Base-by-base conservation (phyloP, 2,888 invertebrate species). In the Molanna angustata region DNA sequence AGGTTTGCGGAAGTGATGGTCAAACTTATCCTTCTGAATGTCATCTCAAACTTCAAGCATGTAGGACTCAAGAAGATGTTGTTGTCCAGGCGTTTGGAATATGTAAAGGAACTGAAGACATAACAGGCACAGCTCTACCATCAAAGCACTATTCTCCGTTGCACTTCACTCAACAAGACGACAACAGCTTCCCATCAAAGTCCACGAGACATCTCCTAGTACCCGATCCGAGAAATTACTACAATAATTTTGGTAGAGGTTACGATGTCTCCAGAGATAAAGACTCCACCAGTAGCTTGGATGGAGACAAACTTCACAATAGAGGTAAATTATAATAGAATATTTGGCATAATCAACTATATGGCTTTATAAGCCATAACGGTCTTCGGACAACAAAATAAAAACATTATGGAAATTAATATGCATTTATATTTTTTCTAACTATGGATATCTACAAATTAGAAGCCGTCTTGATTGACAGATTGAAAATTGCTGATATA, bases 1-100 rank as follows among this genome's bases (percentile, higher is more conserved):
- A 62, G 64, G 71, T 84, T 48, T 84, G 84, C 63, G 84, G 82
- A 33, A 82, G 80, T 61, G 83, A 84, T 63, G 83, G 83, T 45
- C 80, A 81, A 67, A 84, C 84, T 11, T 85, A 85, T 65, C 72
- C 82, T 52, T 86, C 84, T 62, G 84, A 85, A 62, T 89, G 89
- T 65, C 79, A 81, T 61, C 74, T 88, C 60, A 73, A 82, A 49
- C 79, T 83, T 63, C 80, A 85, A 64, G 83, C 86, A 7, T 90
- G 90, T 69, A 77, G 82, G 52, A 71, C 80, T 16, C 69, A 83
- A 62, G 79, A 80, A 63, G 78, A 78, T 64, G 80, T 87, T 54
- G 79, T 80, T 39, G 77, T 85, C 6, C 79, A 80, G 66, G 80
- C 80, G n/a, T 79, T 81, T 62, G 82, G 82, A 56, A 75, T 79